Base-by-base conservation (phyloP, 2,888 invertebrate species). In the Prenolepis imparis region DNA sequence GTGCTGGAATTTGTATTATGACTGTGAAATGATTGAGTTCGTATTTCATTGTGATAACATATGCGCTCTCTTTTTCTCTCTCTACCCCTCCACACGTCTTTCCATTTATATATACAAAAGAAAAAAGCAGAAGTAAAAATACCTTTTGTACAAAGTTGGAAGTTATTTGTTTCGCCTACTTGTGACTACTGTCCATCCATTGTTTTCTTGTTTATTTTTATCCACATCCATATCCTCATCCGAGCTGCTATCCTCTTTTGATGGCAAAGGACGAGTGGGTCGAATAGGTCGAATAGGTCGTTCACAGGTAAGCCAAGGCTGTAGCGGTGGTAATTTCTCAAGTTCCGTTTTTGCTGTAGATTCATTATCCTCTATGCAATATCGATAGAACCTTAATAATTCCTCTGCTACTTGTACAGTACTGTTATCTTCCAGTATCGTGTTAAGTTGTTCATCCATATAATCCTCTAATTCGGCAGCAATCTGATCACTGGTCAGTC, bases 391-490 rank as follows among this genome's bases (percentile, higher is more conserved):
- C 64, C 91, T 88, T 6, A 92, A 28, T 63, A 94, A 86, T 83
- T 93, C 93, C 44, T 90, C 90, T 15, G 94, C 94, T 59, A 94
- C 92, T 91, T 94, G 88, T 1, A 57, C 75, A 15, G 92, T 89
- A 87, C 94, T 94, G 15, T 91, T 86, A 70, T 94, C 94, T 83
- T 94, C 88, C 9, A 94, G 82, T 86, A 92, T 91, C 5, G 93
- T 93, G 39, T 91, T 91, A 57, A 94, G 94, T 66, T 90, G 83
- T 3, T 85, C 83, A 63, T 93, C 94, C 91, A 94, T 92, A 48
- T 93, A 94, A 70, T 93, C 91, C 77, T 94, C 94, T 18, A 94
- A 82, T 78, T 92, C 93, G 0, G n/a, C 77, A 11, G 93, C 92
- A 75, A 94, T 57, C 36, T 94, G 93, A 1, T 87, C 78, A 3